A percentile compares a stretch with the other conserved stretches of the same genome.
These are phyloP conservation scores for Orbicella faveolata DNA, from an alignment of 64 coral and sea anemone genomes.

Conservation along the genomic window DNA sequence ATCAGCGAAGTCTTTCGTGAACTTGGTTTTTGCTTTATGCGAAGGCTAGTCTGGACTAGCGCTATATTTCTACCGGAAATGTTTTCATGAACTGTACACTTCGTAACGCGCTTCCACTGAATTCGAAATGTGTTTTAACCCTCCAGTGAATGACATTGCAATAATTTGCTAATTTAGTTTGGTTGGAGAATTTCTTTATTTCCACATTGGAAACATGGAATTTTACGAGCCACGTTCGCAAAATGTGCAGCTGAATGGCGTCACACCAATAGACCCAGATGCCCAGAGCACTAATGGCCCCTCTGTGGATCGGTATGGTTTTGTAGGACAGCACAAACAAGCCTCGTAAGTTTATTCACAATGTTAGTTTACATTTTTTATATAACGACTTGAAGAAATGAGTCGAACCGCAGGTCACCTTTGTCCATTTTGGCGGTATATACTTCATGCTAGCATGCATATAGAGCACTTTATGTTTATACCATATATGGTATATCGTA, in stretches of 20 bases:
- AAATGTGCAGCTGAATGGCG: conserved; percentile 62
- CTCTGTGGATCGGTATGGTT: conserved; percentile 66
- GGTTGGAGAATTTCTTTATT: neutral
- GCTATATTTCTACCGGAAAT: no score
- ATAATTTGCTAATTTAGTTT: neutral
- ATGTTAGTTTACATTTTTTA: neutral
- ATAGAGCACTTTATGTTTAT: no score
- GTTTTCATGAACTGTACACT: no score
- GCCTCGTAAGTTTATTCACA: conserved; percentile 80
- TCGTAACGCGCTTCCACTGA: no score
- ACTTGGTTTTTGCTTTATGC: no score
- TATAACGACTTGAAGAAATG: neutral
- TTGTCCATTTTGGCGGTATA: no score
- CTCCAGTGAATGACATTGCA: neutral
- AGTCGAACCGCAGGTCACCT: neutral
- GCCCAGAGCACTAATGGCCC: conserved; percentile 1
- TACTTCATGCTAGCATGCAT: no score
- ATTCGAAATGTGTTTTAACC: neutral
- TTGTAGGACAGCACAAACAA: conserved; percentile 91
- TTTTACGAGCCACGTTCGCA: conserved; percentile 71
- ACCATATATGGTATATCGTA: no score
- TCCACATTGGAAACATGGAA: conserved; percentile 57
- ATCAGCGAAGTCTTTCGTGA: no score
- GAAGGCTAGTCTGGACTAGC: no score
- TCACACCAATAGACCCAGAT: conserved; percentile 81